Base-by-base conservation (phyloP, 1,140 invertebrate genomes). In the Drosophila punjabiensis region DNA sequence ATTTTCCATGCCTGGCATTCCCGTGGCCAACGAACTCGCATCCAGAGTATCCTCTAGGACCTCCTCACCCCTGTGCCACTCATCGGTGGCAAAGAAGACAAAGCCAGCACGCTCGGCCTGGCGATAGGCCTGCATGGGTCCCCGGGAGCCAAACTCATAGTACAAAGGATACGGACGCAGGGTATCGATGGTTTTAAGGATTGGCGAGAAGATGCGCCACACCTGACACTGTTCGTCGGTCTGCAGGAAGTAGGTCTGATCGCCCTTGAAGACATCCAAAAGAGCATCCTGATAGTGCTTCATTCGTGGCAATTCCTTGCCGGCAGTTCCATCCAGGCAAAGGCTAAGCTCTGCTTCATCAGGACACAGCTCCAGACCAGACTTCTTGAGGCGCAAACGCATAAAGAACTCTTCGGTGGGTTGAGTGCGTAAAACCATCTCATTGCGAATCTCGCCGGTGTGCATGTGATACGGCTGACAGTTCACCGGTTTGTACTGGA, bases 171-270 rank as follows among this genome's bases (percentile, higher is more conserved):
- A 55, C 0, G 87, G 70, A 0, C 66, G 68, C 0, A 86, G 61
- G 3, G 33, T 1, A 9, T 90, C 86, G 32, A 90, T 80, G 5
- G 16, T 16, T 14, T 4, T 16, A 0, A 90, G 58, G 3, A 74
- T 67, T 1, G 65, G 87, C 0, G 86, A 81, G 24, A 90, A 81
- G 7, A 90, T 90, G 16, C 86, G 86, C 86, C 86, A 90, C 14
- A 90, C 71, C 32, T 90, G 86, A 30, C 87, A 86, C 59, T 91
- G 87, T 35, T 90, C 86, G 10, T 80, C 79, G 56, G 76, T 78
- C 45, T 77, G 76, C 79, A 86, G 80, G 8, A 90, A 90, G 18
- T 76, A 45, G 11, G 75, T 70, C 45, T 90, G 86, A n/a, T 86
- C 70, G 28, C 86, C 86, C 0, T 48, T 47, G 1, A 90, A 53